Conservation (phyloP, 1,140 invertebrate species). For the Olivierus martensii region DNA sequence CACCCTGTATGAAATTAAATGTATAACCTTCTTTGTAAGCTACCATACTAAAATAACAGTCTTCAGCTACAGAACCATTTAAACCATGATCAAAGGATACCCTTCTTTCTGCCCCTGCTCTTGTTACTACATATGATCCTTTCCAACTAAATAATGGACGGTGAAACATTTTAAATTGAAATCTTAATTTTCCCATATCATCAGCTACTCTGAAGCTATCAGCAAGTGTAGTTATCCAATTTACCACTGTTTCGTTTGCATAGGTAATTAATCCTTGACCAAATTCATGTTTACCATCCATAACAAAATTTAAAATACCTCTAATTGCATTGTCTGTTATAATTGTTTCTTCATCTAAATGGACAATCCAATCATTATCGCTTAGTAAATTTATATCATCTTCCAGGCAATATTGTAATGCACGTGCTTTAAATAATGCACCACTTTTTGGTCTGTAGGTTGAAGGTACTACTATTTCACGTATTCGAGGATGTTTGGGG, state of each 20-base stretch:
- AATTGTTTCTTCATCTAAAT: slow-evolving; percentile 93
- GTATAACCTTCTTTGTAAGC: slow-evolving; percentile 31
- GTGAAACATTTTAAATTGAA: slow-evolving; percentile 86
- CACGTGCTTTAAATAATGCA: slow-evolving; percentile 87
- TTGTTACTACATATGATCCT: slow-evolving; percentile 40
- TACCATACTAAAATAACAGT: slow-evolving; percentile 40
- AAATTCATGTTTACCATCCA: slow-evolving; percentile 88
- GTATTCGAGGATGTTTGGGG: slow-evolving; percentile 48
- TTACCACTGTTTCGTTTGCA: slow-evolving; percentile 87
- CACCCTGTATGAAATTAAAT: slow-evolving; percentile 38
- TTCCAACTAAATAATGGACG: slow-evolving; percentile 97
- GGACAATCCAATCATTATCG: slow-evolving; percentile 92
- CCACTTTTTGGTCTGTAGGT: slow-evolving; percentile 76
- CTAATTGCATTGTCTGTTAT: slow-evolving; percentile 77
- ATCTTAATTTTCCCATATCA: slow-evolving; percentile 89
- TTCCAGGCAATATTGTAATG: slow-evolving; percentile 91
- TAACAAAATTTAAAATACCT: slow-evolving; percentile 90
- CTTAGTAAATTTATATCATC: slow-evolving; percentile 71
- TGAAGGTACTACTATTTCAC: slow-evolving; percentile 74
- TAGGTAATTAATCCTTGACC: slow-evolving; percentile 97
- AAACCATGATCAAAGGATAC: slow-evolving; percentile 39
- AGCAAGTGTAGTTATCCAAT: slow-evolving; percentile 92
- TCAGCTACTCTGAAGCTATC: slow-evolving; percentile 93
- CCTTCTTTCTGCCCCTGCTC: slow-evolving; percentile 33
- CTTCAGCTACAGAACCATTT: slow-evolving; percentile 41